Conservation (phyloP, 2,113 vertebrate species). For the Ondatra zibethicus region DNA sequence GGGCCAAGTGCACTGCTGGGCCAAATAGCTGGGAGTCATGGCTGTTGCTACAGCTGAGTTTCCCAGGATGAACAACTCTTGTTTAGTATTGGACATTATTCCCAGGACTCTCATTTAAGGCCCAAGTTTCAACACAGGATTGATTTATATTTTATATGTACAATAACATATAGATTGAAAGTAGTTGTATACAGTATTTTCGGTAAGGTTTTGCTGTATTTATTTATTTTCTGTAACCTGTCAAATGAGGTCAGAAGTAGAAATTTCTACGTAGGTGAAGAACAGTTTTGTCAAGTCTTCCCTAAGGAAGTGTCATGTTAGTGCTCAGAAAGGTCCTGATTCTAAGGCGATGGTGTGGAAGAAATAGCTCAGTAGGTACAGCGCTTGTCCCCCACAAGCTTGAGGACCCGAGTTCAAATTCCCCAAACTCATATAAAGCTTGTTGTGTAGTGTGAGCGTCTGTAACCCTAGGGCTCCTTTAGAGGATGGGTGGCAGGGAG, state of each 20-base stretch:
- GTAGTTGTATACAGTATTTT: background rate
- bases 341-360: background rate
- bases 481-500: background rate
- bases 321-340: background rate
- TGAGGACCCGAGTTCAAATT: background rate
- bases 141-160: background rate
- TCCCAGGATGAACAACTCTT: background rate
- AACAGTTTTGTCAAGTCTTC: background rate
- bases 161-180: background rate
- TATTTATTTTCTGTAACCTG: background rate
- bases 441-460: background rate
- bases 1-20: background rate
- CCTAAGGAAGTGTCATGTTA: background rate
- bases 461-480: background rate
- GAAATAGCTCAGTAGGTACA: background rate
- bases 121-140: background rate
- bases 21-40: background rate
- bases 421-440: background rate
- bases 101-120: background rate
- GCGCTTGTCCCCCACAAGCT: background rate
- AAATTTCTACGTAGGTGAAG: background rate
- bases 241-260: background rate
- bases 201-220: background rate
- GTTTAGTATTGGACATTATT: background rate
- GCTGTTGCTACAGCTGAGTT: background rate